Evolutionary conservation across 2,797 vertebrate species (phyloP).

Genomic region (Bradypus variegatus): DNA sequence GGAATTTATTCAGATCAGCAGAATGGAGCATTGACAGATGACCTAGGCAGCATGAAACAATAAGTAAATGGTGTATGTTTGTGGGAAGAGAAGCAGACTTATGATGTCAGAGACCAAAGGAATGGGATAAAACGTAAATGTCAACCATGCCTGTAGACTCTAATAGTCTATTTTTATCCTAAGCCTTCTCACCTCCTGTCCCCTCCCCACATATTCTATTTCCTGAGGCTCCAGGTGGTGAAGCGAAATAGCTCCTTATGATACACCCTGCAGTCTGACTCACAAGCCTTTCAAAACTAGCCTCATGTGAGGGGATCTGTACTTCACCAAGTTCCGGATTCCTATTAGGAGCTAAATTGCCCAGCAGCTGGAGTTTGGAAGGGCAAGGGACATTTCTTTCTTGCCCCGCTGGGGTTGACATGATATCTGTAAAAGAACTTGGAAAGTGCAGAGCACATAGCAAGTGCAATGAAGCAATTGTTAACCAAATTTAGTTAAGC

Average conservation of each 20-base stretch:
- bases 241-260: background rate
- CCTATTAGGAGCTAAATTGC: background rate
- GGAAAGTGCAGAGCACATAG: background rate
- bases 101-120: background rate
- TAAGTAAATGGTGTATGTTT: background rate
- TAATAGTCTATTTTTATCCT: background rate
- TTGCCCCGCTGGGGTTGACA: background rate
- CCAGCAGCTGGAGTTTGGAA: background rate
- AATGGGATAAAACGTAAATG: constrained; percentile 13
- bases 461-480: background rate
- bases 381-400: background rate
- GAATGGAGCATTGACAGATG: background rate
- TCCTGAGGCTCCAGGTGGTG: constrained; percentile 15
- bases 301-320: background rate
- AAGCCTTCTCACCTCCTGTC: background rate
- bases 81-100: background rate
- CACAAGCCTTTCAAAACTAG: constrained; percentile 12
- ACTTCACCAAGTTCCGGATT: background rate
- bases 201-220: background rate
- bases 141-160: background rate
- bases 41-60: background rate
- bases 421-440: background rate
- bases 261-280: constrained; percentile 15
- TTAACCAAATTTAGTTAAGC: background rate
- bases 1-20: background rate